Evolutionary conservation across 1,140 invertebrate genomes (phyloP).

Genomic region (Neodiprion fabricii): DNA sequence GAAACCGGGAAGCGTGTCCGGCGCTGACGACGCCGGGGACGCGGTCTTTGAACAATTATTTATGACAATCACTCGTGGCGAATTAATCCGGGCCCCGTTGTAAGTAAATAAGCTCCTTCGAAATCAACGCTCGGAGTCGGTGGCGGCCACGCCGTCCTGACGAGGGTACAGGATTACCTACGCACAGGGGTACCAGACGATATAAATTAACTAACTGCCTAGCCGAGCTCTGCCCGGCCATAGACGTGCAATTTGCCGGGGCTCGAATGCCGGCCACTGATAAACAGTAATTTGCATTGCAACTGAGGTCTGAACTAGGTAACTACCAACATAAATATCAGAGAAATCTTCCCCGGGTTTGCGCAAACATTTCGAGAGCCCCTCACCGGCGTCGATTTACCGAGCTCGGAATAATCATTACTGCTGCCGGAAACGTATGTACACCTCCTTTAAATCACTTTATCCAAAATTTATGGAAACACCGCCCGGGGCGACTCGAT

Average conservation of each 20-base stretch:
- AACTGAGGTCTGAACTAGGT: conserved; percentile 26
- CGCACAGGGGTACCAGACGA: conserved; percentile 27
- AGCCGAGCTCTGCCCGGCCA: conserved; percentile 18
- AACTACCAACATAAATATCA: conserved; percentile 27
- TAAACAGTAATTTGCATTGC: conserved; percentile 45
- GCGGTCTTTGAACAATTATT: conserved; percentile 38
- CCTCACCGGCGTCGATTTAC: conserved; percentile 7
- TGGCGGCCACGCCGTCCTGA: conserved; percentile 21
- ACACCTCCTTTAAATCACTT: conserved; percentile 11
- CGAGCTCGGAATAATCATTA: background rate
- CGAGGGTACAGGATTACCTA: conserved; percentile 39
- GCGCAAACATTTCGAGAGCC: background rate
- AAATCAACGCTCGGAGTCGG: conserved; percentile 27
- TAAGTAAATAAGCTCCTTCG: conserved; percentile 38
- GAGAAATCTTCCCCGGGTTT: background rate
- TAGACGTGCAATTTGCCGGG: conserved; percentile 35
- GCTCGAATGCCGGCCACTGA: conserved; percentile 30
- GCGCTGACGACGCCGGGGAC: background rate
- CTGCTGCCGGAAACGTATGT: conserved; percentile 9
- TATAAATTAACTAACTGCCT: conserved; percentile 42
- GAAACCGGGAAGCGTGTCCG: too few species aligned
- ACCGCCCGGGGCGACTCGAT: background rate
- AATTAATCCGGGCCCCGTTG: conserved; percentile 33
- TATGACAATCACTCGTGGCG: conserved; percentile 35
- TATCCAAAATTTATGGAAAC: conserved; percentile 20